phyloP scores from a whole-genome alignment of 1,140 invertebrate genomes.

The Philotrypesis tridentata region DNA sequence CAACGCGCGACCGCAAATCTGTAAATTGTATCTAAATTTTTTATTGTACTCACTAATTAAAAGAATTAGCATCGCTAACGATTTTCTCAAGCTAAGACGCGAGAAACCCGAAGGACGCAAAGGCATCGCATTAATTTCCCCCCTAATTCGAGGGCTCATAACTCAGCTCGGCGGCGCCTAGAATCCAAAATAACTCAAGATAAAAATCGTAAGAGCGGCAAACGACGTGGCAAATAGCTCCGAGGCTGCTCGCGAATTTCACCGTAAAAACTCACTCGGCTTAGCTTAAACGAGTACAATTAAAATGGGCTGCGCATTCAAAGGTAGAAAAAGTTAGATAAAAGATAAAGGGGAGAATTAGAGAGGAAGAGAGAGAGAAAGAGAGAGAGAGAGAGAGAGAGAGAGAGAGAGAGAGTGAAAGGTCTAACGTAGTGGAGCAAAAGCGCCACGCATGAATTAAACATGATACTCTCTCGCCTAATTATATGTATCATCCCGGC shows the following conservation, averaged over 20 bases:
- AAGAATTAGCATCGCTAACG: too few relatives aligned
- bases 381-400: background rate
- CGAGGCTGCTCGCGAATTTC: background rate
- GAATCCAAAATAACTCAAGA: background rate
- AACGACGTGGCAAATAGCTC: background rate
- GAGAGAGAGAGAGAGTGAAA: background rate
- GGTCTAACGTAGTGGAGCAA: background rate
- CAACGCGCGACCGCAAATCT: too few relatives aligned
- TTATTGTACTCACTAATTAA: too few relatives aligned
- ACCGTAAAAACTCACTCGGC: background rate
- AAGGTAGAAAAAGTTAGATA: background rate
- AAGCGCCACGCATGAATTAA: constrained; percentile 20
- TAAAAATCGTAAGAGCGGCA: background rate
- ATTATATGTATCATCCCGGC: constrained; percentile 25
- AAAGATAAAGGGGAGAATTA: too few relatives aligned
- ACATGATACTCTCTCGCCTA: constrained; percentile 21
- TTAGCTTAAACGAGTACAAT: background rate
- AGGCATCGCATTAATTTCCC: too few relatives aligned
- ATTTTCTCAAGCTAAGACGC: too few relatives aligned
- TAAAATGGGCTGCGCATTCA: background rate
- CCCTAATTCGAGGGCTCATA: background rate
- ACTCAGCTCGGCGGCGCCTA: background rate
- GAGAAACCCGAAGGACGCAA: too few relatives aligned
- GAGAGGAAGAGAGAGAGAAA: background rate
- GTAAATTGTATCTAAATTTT: too few relatives aligned